These are phyloP conservation scores for Entomobrya proxima DNA, from an alignment of 2,888 invertebrate genomes.

Conservation along the genomic window DNA sequence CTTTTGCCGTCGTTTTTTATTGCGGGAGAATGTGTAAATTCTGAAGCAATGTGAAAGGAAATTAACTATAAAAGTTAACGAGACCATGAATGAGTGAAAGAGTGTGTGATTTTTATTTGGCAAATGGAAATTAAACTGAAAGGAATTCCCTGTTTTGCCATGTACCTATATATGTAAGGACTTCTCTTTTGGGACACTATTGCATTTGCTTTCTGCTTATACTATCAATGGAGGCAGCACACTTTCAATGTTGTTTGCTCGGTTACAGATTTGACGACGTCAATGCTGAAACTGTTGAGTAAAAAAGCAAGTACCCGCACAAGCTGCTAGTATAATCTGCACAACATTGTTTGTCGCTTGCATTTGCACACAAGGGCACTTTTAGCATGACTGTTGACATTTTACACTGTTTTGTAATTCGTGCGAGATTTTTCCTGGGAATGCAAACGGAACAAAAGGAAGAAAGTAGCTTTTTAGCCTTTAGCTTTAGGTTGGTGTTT, in stretches of 20 bases:
- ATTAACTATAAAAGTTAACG: too few relatives aligned
- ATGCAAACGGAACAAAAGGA: neutral
- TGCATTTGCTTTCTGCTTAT: too few relatives aligned
- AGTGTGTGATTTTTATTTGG: neutral
- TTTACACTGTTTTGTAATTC: conserved; percentile 22
- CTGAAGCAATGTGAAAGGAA: neutral
- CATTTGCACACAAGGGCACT: neutral
- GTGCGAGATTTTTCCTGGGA: neutral
- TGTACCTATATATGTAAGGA: too few relatives aligned
- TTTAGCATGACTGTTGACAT: conserved; percentile 1
- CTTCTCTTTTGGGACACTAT: too few relatives aligned
- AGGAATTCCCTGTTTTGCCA: neutral
- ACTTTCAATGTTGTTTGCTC: too few relatives aligned
- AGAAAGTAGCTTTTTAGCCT: neutral
- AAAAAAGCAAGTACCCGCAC: too few relatives aligned
- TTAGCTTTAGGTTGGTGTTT: neutral
- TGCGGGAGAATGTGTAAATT: neutral
- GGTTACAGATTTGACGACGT: too few relatives aligned
- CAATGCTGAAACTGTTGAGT: too few relatives aligned
- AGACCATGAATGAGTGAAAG: neutral
- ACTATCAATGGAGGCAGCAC: too few relatives aligned
- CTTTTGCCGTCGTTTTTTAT: neutral
- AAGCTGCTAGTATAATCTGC: neutral
- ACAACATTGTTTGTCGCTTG: neutral
- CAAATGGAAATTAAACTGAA: neutral